A percentile compares a stretch with the other conserved stretches of the same genome.
phyloP scores from a whole-genome alignment of 2,113 vertebrate genomes.

The Catharus bicknelli region DNA sequence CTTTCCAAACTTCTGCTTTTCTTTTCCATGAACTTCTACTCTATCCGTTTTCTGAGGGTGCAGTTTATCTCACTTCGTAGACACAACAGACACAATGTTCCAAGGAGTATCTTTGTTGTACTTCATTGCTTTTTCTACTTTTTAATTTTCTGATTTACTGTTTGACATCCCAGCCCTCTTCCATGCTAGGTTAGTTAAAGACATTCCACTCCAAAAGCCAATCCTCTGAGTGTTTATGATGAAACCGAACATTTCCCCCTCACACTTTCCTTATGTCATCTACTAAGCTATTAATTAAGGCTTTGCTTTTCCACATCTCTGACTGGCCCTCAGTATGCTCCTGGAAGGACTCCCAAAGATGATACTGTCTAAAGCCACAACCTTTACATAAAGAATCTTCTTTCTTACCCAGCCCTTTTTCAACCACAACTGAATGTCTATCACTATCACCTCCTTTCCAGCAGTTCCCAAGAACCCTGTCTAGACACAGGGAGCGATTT shows the following conservation, averaged over 20 bases:
- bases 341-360: background rate
- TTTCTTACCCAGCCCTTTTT: background rate
- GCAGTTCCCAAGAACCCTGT: background rate
- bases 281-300: background rate
- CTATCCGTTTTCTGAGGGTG: background rate
- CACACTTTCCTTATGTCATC: background rate
- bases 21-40: background rate
- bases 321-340: background rate
- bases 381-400: background rate
- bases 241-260: background rate
- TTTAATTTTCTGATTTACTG: background rate
- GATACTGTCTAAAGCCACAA: background rate
- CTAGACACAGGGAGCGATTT: background rate
- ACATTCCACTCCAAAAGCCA: background rate
- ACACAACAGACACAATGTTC: background rate
- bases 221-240: background rate
- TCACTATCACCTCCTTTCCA: background rate
- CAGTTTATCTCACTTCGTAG: background rate
- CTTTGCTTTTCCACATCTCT: background rate
- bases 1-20: background rate
- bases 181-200: background rate
- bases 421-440: background rate
- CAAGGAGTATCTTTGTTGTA: background rate
- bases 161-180: background rate
- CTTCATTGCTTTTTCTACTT: background rate